Conservation (phyloP, 2,797 vertebrate genomes). For the Diplodus sargus region DNA sequence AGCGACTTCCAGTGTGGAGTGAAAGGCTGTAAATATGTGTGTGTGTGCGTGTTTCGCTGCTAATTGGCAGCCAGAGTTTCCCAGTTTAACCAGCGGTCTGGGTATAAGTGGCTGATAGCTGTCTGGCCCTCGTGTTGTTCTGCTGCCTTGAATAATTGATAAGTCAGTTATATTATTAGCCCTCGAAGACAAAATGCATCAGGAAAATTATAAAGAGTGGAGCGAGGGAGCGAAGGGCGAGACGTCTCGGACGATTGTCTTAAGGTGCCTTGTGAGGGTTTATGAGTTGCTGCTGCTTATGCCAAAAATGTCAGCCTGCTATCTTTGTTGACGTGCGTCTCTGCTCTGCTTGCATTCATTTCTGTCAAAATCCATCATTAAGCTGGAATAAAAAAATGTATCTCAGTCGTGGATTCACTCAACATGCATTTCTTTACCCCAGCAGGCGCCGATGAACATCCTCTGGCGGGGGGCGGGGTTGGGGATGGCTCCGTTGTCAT, state of each 20-base stretch:
- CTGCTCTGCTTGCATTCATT: slow-evolving; percentile 18
- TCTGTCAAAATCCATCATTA: slow-evolving; percentile 46
- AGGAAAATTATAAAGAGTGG: slow-evolving; percentile 64
- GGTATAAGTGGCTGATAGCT: slow-evolving; percentile 70
- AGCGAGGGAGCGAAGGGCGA: slow-evolving; percentile 30
- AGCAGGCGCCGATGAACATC: slow-evolving; percentile 96
- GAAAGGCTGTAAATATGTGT: background rate
- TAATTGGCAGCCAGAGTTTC: slow-evolving; percentile 78
- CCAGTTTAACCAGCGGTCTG: slow-evolving; percentile 68
- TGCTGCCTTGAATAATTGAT: slow-evolving; percentile 83
- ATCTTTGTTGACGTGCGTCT: slow-evolving; percentile 11
- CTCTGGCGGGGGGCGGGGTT: slow-evolving; percentile 89
- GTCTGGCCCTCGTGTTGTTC: slow-evolving; percentile 72
- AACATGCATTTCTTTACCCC: slow-evolving; percentile 79
- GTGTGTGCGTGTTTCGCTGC: slow-evolving; percentile 37
- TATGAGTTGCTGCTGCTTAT: slow-evolving; percentile 7
- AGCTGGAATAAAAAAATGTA: slow-evolving; percentile 25
- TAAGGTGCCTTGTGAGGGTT: slow-evolving; percentile 34
- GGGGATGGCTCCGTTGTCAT: slow-evolving; percentile 96
- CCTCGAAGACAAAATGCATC: slow-evolving; percentile 70
- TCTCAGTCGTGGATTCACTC: background rate
- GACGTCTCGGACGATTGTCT: slow-evolving; percentile 31
- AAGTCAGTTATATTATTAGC: slow-evolving; percentile 83
- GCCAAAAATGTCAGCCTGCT: slow-evolving; percentile 41
- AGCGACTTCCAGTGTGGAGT: slow-evolving; percentile 27